Base-by-base conservation (phyloP, 2,797 vertebrate species). In the Microctenopoma lineatum region DNA sequence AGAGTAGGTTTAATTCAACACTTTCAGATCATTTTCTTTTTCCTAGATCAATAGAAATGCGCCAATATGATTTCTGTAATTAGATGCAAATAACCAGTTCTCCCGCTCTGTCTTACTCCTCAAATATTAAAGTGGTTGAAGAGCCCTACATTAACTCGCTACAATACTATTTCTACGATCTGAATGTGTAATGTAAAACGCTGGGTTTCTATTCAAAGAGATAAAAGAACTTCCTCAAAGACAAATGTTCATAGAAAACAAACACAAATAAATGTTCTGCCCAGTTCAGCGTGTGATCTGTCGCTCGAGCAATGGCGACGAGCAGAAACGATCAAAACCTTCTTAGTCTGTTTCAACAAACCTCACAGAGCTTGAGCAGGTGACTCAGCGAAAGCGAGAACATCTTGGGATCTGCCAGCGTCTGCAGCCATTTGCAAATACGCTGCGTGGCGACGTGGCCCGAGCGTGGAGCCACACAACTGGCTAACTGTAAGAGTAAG, bases 371-470 rank as follows among this genome's bases (percentile, higher is more conserved):
- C 46, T 61, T n/a, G 5, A 55, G 63, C 69, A 81, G 65, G 63
- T 76, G 58, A 21, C 21, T 21, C 21, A 21, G 21, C 2, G 21
- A 53, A 58, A 51, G 32, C 7, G 34, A 26, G 14, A 73, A 56
- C 45, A 61, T 54, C 29, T 64, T 6, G 7, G 11, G 27, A 56
- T 64, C 26, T 54, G 59, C 45, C 61, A 69, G 46, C 15, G 5
- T 1, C 25, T 4, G 41, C 39, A 74, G 29, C 46, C 44, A 53
- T 77, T 69, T 65, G 61, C 32, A 55, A 74, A 81, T 70, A 75
- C 59, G 56, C 38, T 62, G 44, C 52, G 55, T 36, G 66, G 59
- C 69, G 46, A 52, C 60, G 59, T 66, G 73, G 32, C 59, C 15
- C 2, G 3, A 14, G 60, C 55, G 50, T 59, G 36, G 12, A 27